Evolutionary conservation across 2,888 invertebrate species (phyloP).

Genomic region (Gnatocerus cornutus): DNA sequence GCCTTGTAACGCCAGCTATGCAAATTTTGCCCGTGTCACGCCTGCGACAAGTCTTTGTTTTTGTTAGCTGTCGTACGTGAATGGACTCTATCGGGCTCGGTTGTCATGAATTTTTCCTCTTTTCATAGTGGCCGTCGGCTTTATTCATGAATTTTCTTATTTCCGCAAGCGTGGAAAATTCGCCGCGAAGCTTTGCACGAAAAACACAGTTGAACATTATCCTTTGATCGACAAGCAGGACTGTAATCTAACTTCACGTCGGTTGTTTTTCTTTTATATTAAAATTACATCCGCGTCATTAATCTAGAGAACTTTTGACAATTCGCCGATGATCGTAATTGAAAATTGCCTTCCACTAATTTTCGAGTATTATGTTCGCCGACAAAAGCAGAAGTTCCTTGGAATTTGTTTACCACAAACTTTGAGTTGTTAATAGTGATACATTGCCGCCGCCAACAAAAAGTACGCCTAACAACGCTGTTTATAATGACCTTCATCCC

Average conservation of each 20-base stretch:
- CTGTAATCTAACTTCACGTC: background rate
- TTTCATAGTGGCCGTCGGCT: conserved; percentile 17
- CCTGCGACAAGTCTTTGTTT: conserved; percentile 32
- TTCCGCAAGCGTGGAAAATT: conserved; percentile 13
- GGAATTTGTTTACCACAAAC: conserved; percentile 29
- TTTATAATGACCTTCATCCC: conserved; percentile 19
- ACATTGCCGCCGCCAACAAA: conserved; percentile 11
- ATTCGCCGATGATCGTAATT: conserved; percentile 25
- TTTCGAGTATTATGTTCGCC: conserved; percentile 14
- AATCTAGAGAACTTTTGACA: conserved; percentile 22
- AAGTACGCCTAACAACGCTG: conserved; percentile 14
- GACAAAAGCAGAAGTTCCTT: conserved; percentile 18
- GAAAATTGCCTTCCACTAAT: conserved; percentile 27
- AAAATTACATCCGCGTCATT: background rate
- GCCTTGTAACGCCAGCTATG: conserved; percentile 8
- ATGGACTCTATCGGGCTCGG: conserved; percentile 25
- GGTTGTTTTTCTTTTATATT: background rate
- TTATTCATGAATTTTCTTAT: conserved; percentile 36
- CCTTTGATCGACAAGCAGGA: conserved; percentile 21
- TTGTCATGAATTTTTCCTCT: conserved; percentile 32
- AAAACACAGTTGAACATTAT: conserved; percentile 5
- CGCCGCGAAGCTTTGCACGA: background rate
- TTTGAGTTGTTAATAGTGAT: conserved; percentile 26
- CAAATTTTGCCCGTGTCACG: conserved; percentile 26
- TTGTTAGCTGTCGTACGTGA: conserved; percentile 21